Evolutionary conservation across 2,113 vertebrate species (phyloP).

Genomic region (Cynopterus brachyotis): DNA sequence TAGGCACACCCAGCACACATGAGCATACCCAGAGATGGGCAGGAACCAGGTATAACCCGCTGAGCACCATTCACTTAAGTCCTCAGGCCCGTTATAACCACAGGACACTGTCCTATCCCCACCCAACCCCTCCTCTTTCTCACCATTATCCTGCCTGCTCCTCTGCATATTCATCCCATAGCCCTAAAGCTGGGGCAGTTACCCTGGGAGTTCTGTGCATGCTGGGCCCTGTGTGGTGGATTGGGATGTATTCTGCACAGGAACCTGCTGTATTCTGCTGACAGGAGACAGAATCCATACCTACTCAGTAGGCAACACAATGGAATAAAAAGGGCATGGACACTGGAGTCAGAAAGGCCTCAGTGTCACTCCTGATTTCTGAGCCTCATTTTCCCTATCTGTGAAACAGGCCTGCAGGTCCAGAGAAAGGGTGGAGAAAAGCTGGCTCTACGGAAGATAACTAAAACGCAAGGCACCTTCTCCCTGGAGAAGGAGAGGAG

Average conservation of each 20-base stretch:
- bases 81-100: no score
- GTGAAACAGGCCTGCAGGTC: neutral
- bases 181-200: neutral
- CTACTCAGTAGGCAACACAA: neutral
- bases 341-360: neutral
- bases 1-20: neutral
- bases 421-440: neutral
- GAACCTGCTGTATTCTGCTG: neutral
- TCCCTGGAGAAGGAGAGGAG: neutral
- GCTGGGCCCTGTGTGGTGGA: neutral
- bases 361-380: neutral
- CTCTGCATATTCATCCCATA: neutral
- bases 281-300: neutral
- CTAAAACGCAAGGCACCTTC: neutral
- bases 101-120: neutral
- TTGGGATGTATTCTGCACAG: neutral
- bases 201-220: neutral
- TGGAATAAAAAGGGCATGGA: neutral
- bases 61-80: neutral
- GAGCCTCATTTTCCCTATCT: conserved; percentile 23
- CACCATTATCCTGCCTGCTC: neutral
- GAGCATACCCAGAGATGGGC: neutral
- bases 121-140: neutral
- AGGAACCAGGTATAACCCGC: neutral
- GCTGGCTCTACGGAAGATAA: neutral